These are phyloP conservation scores for Hypselothyrea guttata DNA, from an alignment of 2,888 invertebrate genomes.

Conservation along the genomic window DNA sequence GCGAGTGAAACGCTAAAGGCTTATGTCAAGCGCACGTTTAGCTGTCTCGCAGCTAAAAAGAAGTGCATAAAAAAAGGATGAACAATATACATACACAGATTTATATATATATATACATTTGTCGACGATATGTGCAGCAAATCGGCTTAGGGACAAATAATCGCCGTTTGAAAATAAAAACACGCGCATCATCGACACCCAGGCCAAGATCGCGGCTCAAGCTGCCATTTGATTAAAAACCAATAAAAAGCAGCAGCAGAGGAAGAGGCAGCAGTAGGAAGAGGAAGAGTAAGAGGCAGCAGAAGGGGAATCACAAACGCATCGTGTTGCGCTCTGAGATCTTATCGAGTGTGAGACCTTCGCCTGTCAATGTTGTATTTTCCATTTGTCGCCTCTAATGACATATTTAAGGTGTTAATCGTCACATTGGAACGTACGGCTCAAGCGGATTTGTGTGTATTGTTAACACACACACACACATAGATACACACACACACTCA, in stretches of 20 bases:
- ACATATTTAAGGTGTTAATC: slow-evolving; percentile 76
- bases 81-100: slow-evolving; percentile 9
- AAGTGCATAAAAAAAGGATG: neutral
- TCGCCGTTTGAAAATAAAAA: slow-evolving; percentile 70
- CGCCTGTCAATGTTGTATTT: slow-evolving; percentile 64
- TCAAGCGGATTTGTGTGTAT: slow-evolving; percentile 52
- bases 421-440: slow-evolving; percentile 67
- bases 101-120: slow-evolving; percentile 6
- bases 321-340: slow-evolving; percentile 27
- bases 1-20: slow-evolving; percentile 19
- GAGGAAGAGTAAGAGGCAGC: neutral
- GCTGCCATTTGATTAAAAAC: slow-evolving; percentile 35
- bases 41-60: slow-evolving; percentile 10
- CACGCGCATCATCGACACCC: slow-evolving; percentile 73
- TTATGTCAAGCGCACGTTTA: slow-evolving; percentile 42
- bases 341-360: slow-evolving; percentile 34
- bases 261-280: slow-evolving; percentile 1
- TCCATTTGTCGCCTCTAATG: slow-evolving; percentile 73
- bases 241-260: slow-evolving; percentile 39
- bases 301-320: neutral
- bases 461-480: slow-evolving; percentile 34
- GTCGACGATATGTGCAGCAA: slow-evolving; percentile 45
- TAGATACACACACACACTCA: slow-evolving; percentile 10
- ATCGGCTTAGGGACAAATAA: slow-evolving; percentile 72
- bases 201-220: slow-evolving; percentile 11